Percentiles rank a stretch among this genome's conserved stretches.
These are phyloP conservation scores for Megathymus violae DNA, from an alignment of 1,140 invertebrate species.

Conservation along the genomic window DNA sequence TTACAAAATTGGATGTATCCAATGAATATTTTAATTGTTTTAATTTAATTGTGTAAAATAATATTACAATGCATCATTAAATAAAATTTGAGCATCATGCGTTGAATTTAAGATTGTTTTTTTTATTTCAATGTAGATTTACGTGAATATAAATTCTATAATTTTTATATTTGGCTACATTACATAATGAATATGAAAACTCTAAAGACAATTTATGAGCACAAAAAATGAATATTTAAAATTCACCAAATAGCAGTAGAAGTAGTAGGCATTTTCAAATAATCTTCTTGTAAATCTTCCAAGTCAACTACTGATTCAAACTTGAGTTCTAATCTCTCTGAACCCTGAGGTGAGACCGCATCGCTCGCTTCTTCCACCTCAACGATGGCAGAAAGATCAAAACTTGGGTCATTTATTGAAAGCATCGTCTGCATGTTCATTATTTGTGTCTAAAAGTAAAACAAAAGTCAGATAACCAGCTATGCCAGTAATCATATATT, in stretches of 20 bases:
- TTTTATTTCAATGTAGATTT: too few relatives aligned
- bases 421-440: conserved; percentile 77
- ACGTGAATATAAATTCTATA: too few relatives aligned
- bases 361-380: conserved; percentile 76
- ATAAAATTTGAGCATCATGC: too few relatives aligned
- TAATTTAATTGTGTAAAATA: too few relatives aligned
- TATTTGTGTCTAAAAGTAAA: conserved; percentile 79
- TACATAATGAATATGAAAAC: too few relatives aligned
- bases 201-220: neutral
- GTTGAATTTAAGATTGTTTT: too few relatives aligned
- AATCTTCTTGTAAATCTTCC: conserved; percentile 59
- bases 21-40: too few relatives aligned
- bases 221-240: neutral
- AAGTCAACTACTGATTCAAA: conserved; percentile 67
- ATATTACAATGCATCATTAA: too few relatives aligned
- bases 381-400: conserved; percentile 77
- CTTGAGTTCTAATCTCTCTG: conserved; percentile 69
- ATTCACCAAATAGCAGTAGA: conserved; percentile 70
- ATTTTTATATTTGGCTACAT: too few relatives aligned
- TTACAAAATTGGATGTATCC: too few relatives aligned
- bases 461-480: too few relatives aligned
- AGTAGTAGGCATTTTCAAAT: conserved; percentile 52
- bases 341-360: conserved; percentile 56
- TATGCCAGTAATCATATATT: too few relatives aligned
- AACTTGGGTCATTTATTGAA: conserved; percentile 73